Conservation (phyloP, 2,113 vertebrate genomes). For the Pardalotus punctatus region DNA sequence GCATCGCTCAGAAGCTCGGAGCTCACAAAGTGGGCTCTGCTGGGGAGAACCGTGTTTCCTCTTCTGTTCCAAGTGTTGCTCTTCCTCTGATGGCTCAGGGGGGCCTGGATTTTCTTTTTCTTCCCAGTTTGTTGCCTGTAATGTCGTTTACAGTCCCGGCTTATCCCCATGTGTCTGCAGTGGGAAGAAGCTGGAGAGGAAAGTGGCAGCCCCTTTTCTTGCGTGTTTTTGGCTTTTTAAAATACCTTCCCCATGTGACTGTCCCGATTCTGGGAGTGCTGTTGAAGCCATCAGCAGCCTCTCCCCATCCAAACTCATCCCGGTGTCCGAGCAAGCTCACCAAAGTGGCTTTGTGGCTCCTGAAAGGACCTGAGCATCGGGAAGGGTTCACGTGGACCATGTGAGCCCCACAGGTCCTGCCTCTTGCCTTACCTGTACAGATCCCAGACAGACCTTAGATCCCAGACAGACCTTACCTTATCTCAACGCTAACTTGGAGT, state of each 20-base stretch:
- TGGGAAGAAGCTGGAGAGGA: background rate
- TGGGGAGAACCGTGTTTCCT: background rate
- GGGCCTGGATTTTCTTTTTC: background rate
- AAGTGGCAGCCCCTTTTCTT: background rate
- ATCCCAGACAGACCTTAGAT: conserved; percentile 60
- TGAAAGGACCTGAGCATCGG: conserved; percentile 47
- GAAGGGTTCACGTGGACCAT: background rate
- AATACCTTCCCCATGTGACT: background rate
- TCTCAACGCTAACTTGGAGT: conserved; percentile 57
- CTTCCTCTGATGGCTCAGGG: background rate
- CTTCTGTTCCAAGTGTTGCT: background rate
- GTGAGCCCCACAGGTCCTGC: conserved; percentile 61
- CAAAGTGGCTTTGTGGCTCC: conserved; percentile 55
- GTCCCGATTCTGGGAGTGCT: background rate
- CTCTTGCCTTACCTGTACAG: conserved; percentile 82
- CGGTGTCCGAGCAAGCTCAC: background rate
- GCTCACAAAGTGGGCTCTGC: background rate
- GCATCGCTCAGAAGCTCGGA: fast-evolving
- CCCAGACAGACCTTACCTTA: conserved; percentile 58
- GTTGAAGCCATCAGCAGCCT: background rate
- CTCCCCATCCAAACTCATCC: background rate
- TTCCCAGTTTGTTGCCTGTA: background rate
- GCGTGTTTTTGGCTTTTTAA: background rate
- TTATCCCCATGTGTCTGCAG: background rate
- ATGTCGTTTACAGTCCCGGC: background rate